Conservation (phyloP, 2,113 vertebrate species). For the Azemiops feae region DNA sequence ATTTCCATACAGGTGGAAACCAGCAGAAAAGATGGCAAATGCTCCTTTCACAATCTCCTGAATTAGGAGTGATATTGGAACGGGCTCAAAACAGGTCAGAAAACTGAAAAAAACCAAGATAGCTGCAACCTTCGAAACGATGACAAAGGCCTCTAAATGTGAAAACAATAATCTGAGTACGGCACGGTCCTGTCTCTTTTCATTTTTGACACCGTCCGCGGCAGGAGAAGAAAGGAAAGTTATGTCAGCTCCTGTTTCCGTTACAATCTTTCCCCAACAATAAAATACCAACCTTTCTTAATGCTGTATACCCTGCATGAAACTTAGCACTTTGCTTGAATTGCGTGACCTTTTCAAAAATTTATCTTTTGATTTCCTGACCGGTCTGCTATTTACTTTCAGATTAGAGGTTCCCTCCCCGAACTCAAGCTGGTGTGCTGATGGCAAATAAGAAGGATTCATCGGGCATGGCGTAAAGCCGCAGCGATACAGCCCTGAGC, state of each 20-base stretch:
- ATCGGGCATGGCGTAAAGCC: constrained; percentile 25
- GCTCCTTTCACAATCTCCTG: background rate
- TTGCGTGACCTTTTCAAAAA: constrained; percentile 67
- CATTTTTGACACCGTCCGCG: constrained; percentile 30
- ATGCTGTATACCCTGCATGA: constrained; percentile 53
- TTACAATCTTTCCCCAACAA: constrained; percentile 41
- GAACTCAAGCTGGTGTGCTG: constrained; percentile 27
- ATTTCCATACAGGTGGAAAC: constrained; percentile 4
- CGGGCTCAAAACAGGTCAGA: background rate
- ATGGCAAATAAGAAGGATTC: constrained; percentile 44
- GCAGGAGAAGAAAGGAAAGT: constrained; percentile 8
- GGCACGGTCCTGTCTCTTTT: constrained; percentile 17
- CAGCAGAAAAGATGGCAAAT: constrained; percentile 23
- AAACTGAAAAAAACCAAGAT: background rate
- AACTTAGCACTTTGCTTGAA: constrained; percentile 60
- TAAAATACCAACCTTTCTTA: constrained; percentile 61
- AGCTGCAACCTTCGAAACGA: constrained; percentile 31
- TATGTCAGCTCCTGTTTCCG: constrained; percentile 50
- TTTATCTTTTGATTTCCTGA: constrained; percentile 59
- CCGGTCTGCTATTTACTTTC: constrained; percentile 57
- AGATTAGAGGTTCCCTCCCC: constrained; percentile 39
- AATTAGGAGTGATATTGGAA: background rate
- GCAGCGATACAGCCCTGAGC: constrained; percentile 2
- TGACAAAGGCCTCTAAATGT: constrained; percentile 7
- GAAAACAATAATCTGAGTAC: constrained; percentile 22